phyloP scores from a whole-genome alignment of 2,113 vertebrate species.

The Macrotis lagotis region DNA sequence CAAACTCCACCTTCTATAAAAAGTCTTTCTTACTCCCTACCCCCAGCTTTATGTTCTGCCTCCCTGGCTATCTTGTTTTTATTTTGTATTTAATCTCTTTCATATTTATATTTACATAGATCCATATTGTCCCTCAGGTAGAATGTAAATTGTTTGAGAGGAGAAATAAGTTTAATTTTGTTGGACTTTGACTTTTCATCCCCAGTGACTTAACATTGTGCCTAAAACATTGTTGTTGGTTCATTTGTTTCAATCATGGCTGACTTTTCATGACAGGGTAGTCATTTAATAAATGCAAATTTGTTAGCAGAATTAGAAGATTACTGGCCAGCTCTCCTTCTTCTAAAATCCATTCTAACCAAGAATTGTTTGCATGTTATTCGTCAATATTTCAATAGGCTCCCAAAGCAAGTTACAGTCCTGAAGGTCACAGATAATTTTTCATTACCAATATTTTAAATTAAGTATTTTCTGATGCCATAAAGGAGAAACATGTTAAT shows the following conservation, averaged over 20 bases:
- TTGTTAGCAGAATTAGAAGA: background rate
- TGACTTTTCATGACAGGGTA: background rate
- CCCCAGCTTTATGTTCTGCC: background rate
- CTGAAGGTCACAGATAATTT: background rate
- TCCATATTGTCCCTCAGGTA: background rate
- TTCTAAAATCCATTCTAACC: background rate
- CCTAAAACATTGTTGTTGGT: background rate
- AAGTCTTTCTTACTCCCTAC: background rate
- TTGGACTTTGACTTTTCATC: background rate
- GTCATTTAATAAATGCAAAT: background rate
- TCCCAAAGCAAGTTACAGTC: background rate
- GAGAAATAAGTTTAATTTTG: background rate
- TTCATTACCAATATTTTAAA: background rate
- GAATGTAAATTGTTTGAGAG: background rate
- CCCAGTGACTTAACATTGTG: background rate
- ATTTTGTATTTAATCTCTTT: background rate
- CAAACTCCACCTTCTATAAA: background rate
- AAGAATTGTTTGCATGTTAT: background rate
- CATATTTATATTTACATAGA: background rate
- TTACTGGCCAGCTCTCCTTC: background rate
- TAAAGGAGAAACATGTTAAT: background rate
- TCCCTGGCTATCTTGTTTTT: background rate
- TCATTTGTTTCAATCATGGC: too few relatives aligned
- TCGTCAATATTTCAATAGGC: background rate
- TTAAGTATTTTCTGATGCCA: background rate